A percentile compares a stretch with the other conserved stretches of the same genome.
These are phyloP conservation scores for Cremastobaeus sp. DNA, from an alignment of 2,888 invertebrate species.

Conservation along the genomic window DNA sequence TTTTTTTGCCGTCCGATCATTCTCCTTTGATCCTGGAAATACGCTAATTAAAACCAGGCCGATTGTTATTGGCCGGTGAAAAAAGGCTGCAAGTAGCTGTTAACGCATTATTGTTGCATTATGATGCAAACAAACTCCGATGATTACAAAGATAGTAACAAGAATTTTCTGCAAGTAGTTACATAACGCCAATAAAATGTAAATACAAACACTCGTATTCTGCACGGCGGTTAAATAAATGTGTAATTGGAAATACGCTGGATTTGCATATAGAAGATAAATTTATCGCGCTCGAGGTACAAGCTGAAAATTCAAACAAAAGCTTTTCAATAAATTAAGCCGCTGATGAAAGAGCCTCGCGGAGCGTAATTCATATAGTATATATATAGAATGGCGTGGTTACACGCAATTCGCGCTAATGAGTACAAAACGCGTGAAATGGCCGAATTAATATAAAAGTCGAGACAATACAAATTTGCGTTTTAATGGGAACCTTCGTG, in stretches of 20 bases:
- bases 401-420: background rate
- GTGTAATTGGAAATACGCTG: slow-evolving; percentile 5
- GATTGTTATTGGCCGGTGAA: background rate
- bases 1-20: too few species aligned
- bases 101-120: slow-evolving; percentile 10
- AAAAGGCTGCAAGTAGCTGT: background rate
- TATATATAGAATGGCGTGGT: background rate
- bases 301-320: too few species aligned
- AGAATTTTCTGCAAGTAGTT: slow-evolving; percentile 15
- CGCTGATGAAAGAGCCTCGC: background rate
- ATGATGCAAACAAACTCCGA: background rate
- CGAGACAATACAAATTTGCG: slow-evolving; percentile 27
- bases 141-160: slow-evolving; percentile 13
- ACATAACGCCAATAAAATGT: slow-evolving; percentile 23
- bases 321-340: too few species aligned
- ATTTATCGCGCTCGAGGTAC: background rate
- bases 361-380: background rate
- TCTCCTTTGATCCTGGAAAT: too few species aligned
- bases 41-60: background rate
- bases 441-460: background rate
- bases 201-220: background rate
- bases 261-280: slow-evolving; percentile 13
- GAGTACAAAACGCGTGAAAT: background rate
- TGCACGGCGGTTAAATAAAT: background rate
- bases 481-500: slow-evolving; percentile 33